Evolutionary conservation across 92 coral and sea anemone species (phyloP).

Genomic region (Virgularia gustaviana): DNA sequence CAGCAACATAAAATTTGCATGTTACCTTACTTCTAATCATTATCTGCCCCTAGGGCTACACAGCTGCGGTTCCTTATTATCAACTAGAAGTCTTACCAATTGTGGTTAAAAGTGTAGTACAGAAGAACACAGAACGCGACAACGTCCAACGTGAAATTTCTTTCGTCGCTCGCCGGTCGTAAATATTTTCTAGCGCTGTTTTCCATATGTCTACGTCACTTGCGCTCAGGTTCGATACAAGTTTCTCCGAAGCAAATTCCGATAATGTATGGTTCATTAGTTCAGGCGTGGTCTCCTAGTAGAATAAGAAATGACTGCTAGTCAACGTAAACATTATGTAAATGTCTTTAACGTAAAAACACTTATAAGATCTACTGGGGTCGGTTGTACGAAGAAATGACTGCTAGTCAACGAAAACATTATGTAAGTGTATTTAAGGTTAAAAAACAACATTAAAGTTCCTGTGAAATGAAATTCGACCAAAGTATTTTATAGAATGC

Average conservation of each 20-base stretch:
- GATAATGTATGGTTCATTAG: not conserved
- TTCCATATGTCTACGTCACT: not conserved
- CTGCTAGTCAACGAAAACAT: too few species aligned
- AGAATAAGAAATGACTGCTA: too few species aligned
- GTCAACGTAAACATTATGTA: too few species aligned
- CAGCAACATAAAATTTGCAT: too few species aligned
- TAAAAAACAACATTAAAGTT: too few species aligned
- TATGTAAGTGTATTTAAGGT: too few species aligned
- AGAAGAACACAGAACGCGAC: slow-evolving; percentile 1
- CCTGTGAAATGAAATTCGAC: too few species aligned
- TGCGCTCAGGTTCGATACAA: not conserved
- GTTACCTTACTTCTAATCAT: too few species aligned
- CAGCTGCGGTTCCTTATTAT: not conserved
- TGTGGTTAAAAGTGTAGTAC: not conserved
- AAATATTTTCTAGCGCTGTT: not conserved
- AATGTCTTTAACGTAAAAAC: too few species aligned
- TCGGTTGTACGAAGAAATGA: too few species aligned
- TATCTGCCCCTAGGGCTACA: not conserved
- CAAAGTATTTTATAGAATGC: too few species aligned
- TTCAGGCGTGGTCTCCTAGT: not conserved
- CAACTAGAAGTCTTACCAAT: slow-evolving; percentile 2
- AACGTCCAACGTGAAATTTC: not conserved
- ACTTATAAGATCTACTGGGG: too few species aligned
- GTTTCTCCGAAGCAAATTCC: not conserved
- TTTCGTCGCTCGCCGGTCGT: not conserved